Conservation (phyloP, 2,113 vertebrate genomes). For the Xyliphius kryptos region DNA sequence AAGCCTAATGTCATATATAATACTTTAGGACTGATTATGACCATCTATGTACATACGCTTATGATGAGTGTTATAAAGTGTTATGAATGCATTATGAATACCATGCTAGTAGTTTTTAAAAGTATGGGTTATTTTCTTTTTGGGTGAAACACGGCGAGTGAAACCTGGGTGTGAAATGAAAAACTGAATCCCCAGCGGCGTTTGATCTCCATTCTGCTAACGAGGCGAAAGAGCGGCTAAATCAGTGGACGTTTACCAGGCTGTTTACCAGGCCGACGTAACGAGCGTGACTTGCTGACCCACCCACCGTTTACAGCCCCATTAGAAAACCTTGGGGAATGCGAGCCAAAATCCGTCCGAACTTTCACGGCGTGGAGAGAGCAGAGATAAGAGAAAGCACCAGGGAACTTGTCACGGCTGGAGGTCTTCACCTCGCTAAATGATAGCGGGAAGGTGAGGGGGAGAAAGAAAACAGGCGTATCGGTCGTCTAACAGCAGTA, state of each 20-base stretch:
- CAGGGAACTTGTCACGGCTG: conserved; percentile 46
- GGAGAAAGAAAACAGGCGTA: conserved; percentile 45
- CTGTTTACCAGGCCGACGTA: conserved; percentile 8
- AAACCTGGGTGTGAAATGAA: no score
- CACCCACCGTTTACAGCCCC: conserved; percentile 29
- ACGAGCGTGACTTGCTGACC: conserved; percentile 6
- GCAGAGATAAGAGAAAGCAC: conserved; percentile 57
- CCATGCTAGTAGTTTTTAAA: no score
- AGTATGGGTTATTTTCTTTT: no score
- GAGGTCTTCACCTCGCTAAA: conserved; percentile 59
- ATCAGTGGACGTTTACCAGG: background rate
- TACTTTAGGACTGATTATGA: no score
- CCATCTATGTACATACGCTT: no score
- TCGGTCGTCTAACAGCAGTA: conserved; percentile 53
- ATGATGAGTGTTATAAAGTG: no score
- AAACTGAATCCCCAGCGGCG: no score
- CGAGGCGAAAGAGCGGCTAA: background rate
- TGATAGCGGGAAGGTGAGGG: conserved; percentile 43
- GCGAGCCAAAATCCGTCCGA: background rate
- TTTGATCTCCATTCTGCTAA: no score
- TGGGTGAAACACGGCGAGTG: no score
- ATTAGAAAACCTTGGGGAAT: conserved; percentile 8
- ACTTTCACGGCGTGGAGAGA: conserved; percentile 12
- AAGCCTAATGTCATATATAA: no score
- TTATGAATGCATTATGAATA: no score